These are phyloP conservation scores for Drepana arcuata DNA, from an alignment of 1,140 invertebrate species.

Conservation along the genomic window DNA sequence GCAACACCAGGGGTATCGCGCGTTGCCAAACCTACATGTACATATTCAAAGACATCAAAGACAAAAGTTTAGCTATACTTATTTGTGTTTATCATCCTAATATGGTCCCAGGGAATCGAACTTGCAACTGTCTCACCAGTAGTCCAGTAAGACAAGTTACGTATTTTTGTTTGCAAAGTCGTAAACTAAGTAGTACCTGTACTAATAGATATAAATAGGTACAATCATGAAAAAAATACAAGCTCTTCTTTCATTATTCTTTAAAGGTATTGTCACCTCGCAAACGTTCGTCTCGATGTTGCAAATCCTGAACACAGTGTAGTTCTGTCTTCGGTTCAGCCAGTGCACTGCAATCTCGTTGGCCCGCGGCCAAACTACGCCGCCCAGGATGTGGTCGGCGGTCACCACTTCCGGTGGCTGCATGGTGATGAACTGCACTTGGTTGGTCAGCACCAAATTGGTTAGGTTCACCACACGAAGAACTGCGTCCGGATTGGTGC, in stretches of 20 bases:
- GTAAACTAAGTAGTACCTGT: too few species aligned
- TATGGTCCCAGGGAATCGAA: too few species aligned
- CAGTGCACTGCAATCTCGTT: slow-evolving; percentile 82
- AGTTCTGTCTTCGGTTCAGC: slow-evolving; percentile 92
- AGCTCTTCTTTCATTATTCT: too few species aligned
- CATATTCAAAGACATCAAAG: too few species aligned
- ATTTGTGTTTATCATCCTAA: too few species aligned
- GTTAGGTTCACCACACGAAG: slow-evolving; percentile 51
- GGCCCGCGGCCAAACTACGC: slow-evolving; percentile 84
- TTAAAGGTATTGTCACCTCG: slow-evolving; percentile 32
- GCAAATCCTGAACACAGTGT: slow-evolving; percentile 55
- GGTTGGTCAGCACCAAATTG: slow-evolving; percentile 15
- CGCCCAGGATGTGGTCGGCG: slow-evolving; percentile 72
- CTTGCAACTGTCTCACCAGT: background rate
- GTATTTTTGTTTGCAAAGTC: too few species aligned
- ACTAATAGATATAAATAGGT: too few species aligned
- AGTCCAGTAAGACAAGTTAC: too few species aligned
- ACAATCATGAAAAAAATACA: too few species aligned
- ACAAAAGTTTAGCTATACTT: too few species aligned
- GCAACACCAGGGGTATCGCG: too few species aligned
- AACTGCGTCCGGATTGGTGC: slow-evolving; percentile 53
- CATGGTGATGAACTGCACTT: slow-evolving; percentile 26
- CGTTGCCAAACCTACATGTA: too few species aligned
- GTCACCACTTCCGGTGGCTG: slow-evolving; percentile 62
- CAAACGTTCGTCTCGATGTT: slow-evolving; percentile 33